phyloP scores from a whole-genome alignment of 1,140 invertebrate genomes.

The Apocrypta bakeri region DNA sequence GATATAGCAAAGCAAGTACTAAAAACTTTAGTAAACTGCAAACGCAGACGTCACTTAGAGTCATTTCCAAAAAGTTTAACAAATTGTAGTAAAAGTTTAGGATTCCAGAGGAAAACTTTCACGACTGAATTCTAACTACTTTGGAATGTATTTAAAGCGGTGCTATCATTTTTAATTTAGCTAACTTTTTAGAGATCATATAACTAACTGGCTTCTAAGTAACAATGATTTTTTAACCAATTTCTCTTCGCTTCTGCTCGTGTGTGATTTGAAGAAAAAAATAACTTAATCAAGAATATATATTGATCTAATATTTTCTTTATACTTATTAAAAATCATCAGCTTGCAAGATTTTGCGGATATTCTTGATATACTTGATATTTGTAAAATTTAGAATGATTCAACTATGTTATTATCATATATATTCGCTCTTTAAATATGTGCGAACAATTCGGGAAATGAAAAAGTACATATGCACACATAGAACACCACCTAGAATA shows the following conservation, averaged over 20 bases:
- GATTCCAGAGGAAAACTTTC: not conserved
- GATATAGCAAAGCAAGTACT: not conserved
- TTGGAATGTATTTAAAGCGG: conserved; percentile 21
- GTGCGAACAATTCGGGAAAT: no score
- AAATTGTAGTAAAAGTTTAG: conserved; percentile 21
- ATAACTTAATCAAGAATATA: no score
- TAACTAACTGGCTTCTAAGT: not conserved
- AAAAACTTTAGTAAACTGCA: conserved; percentile 25
- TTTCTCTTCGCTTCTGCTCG: not conserved
- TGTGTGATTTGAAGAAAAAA: no score
- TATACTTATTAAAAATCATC: not conserved
- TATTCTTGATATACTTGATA: no score
- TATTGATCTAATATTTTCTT: no score
- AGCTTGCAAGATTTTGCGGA: not conserved
- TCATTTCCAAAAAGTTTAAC: conserved; percentile 30
- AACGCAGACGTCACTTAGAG: not conserved
- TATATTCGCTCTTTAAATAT: no score
- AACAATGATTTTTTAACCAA: not conserved
- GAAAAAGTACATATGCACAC: no score
- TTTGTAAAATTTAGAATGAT: no score
- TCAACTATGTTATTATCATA: no score
- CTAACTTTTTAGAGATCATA: not conserved
- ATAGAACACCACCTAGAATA: no score
- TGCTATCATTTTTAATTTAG: conserved; percentile 15
- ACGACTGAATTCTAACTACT: conserved; percentile 12